Evolutionary conservation across 2,888 invertebrate species (phyloP).

Genomic region (Chrysotoxum bicinctum): DNA sequence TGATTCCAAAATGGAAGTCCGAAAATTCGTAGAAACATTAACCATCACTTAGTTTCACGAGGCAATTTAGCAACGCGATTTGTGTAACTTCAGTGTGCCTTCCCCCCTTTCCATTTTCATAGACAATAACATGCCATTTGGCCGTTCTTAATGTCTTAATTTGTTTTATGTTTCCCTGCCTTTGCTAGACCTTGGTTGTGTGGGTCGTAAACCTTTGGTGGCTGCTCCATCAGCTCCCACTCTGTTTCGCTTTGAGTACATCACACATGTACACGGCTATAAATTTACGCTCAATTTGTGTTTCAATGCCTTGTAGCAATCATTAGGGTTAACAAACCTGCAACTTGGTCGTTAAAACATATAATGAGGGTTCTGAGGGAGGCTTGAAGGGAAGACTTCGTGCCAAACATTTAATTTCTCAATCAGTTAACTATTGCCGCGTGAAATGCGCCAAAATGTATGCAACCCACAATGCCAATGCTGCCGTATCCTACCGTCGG

Average conservation of each 20-base stretch:
- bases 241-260: neutral
- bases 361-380: neutral
- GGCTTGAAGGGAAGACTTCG: conserved; percentile 1
- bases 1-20: neutral
- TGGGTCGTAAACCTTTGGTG: conserved; percentile 39
- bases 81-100: neutral
- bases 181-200: neutral
- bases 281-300: conserved; percentile 72
- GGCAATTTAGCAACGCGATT: conserved; percentile 1
- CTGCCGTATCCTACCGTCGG: neutral
- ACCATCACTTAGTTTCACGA: conserved; percentile 47
- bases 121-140: conserved; percentile 73
- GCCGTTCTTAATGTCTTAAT: conserved; percentile 72
- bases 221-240: neutral
- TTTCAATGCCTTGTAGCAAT: conserved; percentile 69
- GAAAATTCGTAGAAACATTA: conserved; percentile 49
- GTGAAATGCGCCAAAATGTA: conserved; percentile 63
- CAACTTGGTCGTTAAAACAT: conserved; percentile 56
- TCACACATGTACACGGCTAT: conserved; percentile 48
- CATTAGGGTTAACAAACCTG: conserved; percentile 71
- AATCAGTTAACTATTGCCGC: conserved; percentile 63
- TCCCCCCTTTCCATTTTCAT: neutral
- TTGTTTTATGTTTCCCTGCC: conserved; percentile 59
- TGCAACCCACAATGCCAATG: conserved; percentile 9
- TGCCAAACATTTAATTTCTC: conserved; percentile 68